These are phyloP conservation scores for Glyphotaelius pellucidus DNA, from an alignment of 2,888 invertebrate species.

Conservation along the genomic window DNA sequence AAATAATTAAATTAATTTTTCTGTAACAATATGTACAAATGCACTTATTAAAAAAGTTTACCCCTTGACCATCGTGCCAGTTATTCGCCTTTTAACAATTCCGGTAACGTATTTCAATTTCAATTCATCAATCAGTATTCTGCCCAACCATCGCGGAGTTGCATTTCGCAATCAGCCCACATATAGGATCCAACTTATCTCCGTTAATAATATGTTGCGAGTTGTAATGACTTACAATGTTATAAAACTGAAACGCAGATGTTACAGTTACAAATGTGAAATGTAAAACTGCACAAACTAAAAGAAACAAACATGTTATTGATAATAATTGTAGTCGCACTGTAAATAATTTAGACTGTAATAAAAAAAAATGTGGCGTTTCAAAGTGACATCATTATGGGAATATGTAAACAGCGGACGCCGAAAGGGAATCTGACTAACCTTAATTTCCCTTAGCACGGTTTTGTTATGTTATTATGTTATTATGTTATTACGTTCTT, in stretches of 20 bases:
- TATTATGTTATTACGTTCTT: too few relatives aligned
- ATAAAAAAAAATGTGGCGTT: too few relatives aligned
- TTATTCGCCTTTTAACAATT: not conserved
- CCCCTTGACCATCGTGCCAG: not conserved
- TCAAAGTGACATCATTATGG: too few relatives aligned
- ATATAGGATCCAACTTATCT: not conserved
- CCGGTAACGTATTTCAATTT: slow-evolving; percentile 29
- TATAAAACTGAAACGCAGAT: not conserved
- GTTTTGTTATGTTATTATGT: too few relatives aligned
- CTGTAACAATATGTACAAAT: not conserved
- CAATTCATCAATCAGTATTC: slow-evolving; percentile 43
- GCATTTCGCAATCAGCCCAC: slow-evolving; percentile 41
- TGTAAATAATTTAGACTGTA: too few relatives aligned
- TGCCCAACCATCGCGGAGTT: not conserved
- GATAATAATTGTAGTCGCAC: too few relatives aligned
- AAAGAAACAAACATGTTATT: not conserved
- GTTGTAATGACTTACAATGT: not conserved
- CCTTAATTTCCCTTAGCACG: too few relatives aligned
- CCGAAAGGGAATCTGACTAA: too few relatives aligned
- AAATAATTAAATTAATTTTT: not conserved
- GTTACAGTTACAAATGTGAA: not conserved
- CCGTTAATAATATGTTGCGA: not conserved
- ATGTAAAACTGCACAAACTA: not conserved
- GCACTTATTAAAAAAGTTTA: not conserved
- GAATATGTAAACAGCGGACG: too few relatives aligned